A percentile compares a stretch with the other conserved stretches of the same genome.
These are phyloP conservation scores for Drosophila lacteicornis DNA, from an alignment of 1,140 invertebrate species.

Conservation along the genomic window DNA sequence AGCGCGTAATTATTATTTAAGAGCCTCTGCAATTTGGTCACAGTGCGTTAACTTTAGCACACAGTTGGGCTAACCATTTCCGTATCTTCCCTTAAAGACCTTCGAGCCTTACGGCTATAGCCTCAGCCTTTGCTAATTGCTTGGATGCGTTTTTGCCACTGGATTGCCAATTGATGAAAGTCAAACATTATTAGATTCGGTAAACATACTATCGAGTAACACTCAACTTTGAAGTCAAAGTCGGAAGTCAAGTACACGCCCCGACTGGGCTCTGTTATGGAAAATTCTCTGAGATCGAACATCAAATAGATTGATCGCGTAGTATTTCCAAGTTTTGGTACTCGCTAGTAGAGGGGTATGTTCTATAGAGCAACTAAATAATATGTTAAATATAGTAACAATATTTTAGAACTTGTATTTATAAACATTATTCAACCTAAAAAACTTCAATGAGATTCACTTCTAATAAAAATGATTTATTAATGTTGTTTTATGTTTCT, in stretches of 20 bases:
- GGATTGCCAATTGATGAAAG: slow-evolving; percentile 21
- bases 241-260: slow-evolving; percentile 36
- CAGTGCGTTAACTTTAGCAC: slow-evolving; percentile 37
- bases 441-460: not conserved
- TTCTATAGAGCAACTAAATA: not conserved
- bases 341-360: not conserved
- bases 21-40: slow-evolving; percentile 24
- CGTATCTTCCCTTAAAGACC: not conserved
- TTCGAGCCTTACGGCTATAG: not conserved
- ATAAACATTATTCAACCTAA: too few relatives aligned
- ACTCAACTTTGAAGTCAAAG: slow-evolving; percentile 30
- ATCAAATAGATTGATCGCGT: slow-evolving; percentile 22
- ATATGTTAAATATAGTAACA: not conserved
- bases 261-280: not conserved
- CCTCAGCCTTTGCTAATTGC: slow-evolving; percentile 14
- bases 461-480: not conserved
- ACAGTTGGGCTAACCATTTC: not conserved
- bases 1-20: slow-evolving; percentile 36
- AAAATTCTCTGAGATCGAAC: slow-evolving; percentile 10
- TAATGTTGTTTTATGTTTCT: not conserved
- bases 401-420: not conserved
- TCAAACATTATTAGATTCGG: slow-evolving; percentile 30
- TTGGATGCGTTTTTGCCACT: slow-evolving; percentile 1
- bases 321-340: slow-evolving; percentile 2
- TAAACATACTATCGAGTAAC: slow-evolving; percentile 20